Percentiles rank a stretch among this genome's conserved stretches.
These are phyloP conservation scores for Neopelma chrysocephalum DNA, from an alignment of 2,797 vertebrate species.

Conservation along the genomic window DNA sequence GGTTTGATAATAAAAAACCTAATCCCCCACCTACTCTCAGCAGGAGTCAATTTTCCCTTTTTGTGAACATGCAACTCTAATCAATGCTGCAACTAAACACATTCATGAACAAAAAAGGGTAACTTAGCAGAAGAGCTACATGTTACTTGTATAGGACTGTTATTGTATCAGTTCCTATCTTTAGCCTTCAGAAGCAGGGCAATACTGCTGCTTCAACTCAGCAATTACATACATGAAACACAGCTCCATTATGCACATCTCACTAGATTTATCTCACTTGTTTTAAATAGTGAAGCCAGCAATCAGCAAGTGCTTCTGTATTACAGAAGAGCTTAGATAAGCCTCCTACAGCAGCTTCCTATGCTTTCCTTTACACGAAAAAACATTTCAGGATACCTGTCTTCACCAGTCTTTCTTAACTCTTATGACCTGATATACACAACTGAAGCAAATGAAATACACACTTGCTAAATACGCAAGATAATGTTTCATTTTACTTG, in stretches of 20 bases:
- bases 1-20: slow-evolving; percentile 1
- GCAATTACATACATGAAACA: background rate
- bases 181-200: background rate
- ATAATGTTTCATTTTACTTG: background rate
- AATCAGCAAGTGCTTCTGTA: background rate
- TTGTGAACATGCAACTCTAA: background rate
- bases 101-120: background rate
- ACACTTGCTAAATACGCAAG: background rate
- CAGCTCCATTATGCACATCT: background rate
- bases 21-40: background rate
- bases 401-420: background rate
- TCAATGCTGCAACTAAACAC: background rate
- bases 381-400: background rate
- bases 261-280: background rate
- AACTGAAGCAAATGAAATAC: background rate
- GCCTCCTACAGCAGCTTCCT: background rate
- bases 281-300: background rate
- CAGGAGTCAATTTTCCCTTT: slow-evolving; percentile 36
- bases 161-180: background rate
- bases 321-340: background rate
- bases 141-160: background rate
- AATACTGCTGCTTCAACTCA: background rate
- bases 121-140: background rate
- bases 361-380: background rate
- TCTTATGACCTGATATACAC: background rate